Evolutionary conservation across 2,888 invertebrate species (phyloP).

Genomic region (Latheticus oryzae): DNA sequence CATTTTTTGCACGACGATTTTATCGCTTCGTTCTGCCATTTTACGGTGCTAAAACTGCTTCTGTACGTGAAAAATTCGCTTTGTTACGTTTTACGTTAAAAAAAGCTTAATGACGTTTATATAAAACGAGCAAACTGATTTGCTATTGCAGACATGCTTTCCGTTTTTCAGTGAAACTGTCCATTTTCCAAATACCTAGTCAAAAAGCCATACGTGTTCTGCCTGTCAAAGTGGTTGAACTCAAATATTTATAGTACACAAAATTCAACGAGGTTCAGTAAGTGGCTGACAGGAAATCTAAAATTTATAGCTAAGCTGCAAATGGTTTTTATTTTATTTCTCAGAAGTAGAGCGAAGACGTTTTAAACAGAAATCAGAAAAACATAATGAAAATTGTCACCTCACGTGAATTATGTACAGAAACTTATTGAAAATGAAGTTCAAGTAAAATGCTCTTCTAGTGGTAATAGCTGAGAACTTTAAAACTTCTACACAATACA

Average conservation of each 20-base stretch:
- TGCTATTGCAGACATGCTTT: constrained; percentile 56
- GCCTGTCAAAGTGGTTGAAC: constrained; percentile 46
- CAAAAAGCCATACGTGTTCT: constrained; percentile 56
- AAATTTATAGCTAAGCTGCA: constrained; percentile 45
- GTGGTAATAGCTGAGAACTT: no score
- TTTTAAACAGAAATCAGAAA: neutral
- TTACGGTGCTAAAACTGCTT: neutral
- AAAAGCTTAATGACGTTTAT: constrained; percentile 33
- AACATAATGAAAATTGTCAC: neutral
- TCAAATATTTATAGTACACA: constrained; percentile 54
- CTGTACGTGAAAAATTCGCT: constrained; percentile 8
- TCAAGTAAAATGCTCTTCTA: no score
- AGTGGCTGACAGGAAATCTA: constrained; percentile 53
- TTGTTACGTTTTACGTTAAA: constrained; percentile 17
- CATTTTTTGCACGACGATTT: constrained; percentile 3
- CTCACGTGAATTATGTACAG: no score
- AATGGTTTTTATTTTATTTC: constrained; percentile 29
- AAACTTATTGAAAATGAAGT: no score
- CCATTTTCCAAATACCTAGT: constrained; percentile 59
- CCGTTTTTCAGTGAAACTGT: constrained; percentile 58
- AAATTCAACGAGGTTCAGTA: constrained; percentile 48
- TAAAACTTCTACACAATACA: no score
- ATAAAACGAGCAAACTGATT: constrained; percentile 50
- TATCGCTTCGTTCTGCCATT: constrained; percentile 8
- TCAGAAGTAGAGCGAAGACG: constrained; percentile 4